Evolutionary conservation across 2,888 invertebrate species (phyloP).

Genomic region (Rutpela maculata): DNA sequence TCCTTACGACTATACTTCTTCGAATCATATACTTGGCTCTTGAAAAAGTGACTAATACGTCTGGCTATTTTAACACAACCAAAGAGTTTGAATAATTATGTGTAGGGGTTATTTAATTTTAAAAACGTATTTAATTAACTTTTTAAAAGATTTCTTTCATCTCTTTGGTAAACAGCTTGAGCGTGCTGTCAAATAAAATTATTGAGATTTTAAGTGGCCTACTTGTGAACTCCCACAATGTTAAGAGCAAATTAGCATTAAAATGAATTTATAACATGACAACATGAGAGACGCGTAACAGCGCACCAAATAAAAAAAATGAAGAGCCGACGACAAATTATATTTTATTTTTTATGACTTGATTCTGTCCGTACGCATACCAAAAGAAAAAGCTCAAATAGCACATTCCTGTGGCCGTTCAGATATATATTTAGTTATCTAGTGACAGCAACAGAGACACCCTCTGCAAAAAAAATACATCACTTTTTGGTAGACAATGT

Average conservation of each 20-base stretch:
- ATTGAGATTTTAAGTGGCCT: background rate
- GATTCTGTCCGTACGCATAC: background rate
- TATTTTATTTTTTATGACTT: background rate
- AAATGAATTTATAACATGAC: background rate
- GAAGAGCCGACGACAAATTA: background rate
- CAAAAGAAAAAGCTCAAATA: no score
- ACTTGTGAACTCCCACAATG: background rate
- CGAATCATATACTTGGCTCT: background rate
- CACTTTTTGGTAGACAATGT: no score
- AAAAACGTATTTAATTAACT: slow-evolving; percentile 25
- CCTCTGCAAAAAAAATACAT: no score
- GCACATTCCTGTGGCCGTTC: background rate
- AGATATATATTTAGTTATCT: no score
- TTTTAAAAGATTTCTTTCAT: slow-evolving; percentile 24
- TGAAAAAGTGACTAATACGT: slow-evolving; percentile 32
- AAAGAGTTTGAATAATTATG: background rate
- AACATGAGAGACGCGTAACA: background rate
- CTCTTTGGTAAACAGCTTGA: slow-evolving; percentile 21
- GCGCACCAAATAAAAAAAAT: background rate
- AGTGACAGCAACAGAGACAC: no score
- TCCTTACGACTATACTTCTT: background rate
- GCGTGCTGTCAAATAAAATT: slow-evolving; percentile 14
- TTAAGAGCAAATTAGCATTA: background rate
- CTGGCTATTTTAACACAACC: slow-evolving; percentile 24
- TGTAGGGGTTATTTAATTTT: slow-evolving; percentile 26